These are phyloP conservation scores for Chrosomus eos DNA, from an alignment of 2,797 vertebrate species.

Conservation along the genomic window DNA sequence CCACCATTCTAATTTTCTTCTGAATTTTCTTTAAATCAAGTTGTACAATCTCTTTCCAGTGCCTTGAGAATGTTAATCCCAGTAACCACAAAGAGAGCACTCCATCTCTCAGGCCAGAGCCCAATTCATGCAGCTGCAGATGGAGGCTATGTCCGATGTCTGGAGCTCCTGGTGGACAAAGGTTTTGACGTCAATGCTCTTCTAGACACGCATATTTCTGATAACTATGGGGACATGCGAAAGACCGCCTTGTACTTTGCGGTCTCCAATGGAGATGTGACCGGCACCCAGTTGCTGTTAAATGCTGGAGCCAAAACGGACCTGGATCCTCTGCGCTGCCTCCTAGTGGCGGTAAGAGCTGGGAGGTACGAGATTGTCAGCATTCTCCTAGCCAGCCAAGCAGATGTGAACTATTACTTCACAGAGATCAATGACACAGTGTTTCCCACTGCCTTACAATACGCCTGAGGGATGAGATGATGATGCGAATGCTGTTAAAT, in stretches of 20 bases:
- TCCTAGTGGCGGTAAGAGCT: slow-evolving; percentile 86
- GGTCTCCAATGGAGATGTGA: slow-evolving; percentile 83
- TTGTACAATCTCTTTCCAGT: slow-evolving; percentile 66
- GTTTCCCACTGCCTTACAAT: slow-evolving; percentile 89
- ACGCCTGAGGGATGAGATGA: slow-evolving; percentile 86
- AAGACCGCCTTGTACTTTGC: slow-evolving; percentile 82
- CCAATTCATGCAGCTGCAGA: slow-evolving; percentile 86
- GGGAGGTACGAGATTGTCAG: slow-evolving; percentile 82
- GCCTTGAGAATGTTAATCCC: slow-evolving; percentile 85
- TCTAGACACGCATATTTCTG: slow-evolving; percentile 79
- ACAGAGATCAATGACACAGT: slow-evolving; percentile 82
- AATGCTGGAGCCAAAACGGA: slow-evolving; percentile 82
- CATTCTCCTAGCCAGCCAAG: slow-evolving; percentile 81
- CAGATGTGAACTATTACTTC: slow-evolving; percentile 89
- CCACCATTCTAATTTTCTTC: background rate
- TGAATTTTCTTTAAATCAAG: background rate
- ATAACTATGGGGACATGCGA: slow-evolving; percentile 82
- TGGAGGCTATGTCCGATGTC: slow-evolving; percentile 80
- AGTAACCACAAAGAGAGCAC: slow-evolving; percentile 80
- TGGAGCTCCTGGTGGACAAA: slow-evolving; percentile 80
- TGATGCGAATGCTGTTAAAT: slow-evolving; percentile 88
- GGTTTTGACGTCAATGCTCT: slow-evolving; percentile 83
- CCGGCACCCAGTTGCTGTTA: slow-evolving; percentile 80
- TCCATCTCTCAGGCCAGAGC: slow-evolving; percentile 81
- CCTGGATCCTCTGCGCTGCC: slow-evolving; percentile 85